Evolutionary conservation across 2,113 vertebrate species (phyloP).

Genomic region (Meriones unguiculatus): DNA sequence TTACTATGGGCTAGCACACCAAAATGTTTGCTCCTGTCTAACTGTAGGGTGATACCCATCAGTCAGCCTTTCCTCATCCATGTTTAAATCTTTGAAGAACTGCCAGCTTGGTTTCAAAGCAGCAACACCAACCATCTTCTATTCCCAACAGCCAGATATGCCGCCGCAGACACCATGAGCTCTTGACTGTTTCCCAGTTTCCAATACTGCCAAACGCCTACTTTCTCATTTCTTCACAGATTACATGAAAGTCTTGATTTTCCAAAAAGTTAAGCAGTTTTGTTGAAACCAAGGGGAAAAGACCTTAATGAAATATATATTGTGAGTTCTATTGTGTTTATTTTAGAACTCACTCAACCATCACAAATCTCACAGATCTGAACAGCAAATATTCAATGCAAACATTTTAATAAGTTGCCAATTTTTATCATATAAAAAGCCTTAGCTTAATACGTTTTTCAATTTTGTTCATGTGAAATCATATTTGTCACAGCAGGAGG

Average conservation of each 20-base stretch:
- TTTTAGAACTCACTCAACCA: not conserved
- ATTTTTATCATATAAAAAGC: not conserved
- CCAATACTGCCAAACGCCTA: not conserved
- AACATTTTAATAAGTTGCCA: not conserved
- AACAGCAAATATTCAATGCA: not conserved
- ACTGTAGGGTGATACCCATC: not conserved
- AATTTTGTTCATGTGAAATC: not conserved
- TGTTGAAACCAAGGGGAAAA: conserved; percentile 1
- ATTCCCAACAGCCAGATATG: not conserved
- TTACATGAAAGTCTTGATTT: not conserved
- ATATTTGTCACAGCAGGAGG: conserved; percentile 4
- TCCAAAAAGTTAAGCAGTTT: not conserved
- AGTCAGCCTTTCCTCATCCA: not conserved
- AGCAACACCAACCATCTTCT: not conserved
- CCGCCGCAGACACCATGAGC: not conserved
- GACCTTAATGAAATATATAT: not conserved
- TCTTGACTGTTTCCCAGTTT: not conserved
- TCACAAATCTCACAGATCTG: not conserved
- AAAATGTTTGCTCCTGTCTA: not conserved
- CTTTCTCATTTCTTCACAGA: not conserved
- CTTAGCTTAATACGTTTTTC: not conserved
- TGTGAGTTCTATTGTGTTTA: not conserved
- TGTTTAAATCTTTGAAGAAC: not conserved
- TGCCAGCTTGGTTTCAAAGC: not conserved
- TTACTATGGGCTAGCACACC: not conserved